Base-by-base conservation (phyloP, 35 echinoderm and acorn worm species). In the Amphiura filiformis region DNA sequence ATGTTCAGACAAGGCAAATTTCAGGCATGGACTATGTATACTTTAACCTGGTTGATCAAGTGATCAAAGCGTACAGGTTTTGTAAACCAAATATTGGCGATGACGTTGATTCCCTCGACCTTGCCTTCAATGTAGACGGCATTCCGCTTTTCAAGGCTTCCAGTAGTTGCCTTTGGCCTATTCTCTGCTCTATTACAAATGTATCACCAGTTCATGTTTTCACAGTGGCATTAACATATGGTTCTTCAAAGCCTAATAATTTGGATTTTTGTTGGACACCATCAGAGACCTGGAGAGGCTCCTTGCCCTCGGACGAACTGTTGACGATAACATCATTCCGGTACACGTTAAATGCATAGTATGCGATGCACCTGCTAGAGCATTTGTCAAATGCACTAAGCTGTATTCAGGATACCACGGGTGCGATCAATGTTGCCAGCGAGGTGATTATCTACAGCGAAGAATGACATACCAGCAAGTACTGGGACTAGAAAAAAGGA, bases 361-460 rank as follows among this genome's bases (percentile, higher is more conserved):
- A 32, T 94, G 92, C 82, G 88, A 94, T 41, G 90, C 83, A 23
- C 92, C 88, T 34, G 93, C 88, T 57, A 44, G 88, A 0, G 89
- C 93, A 28, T 87, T 91, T 36, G 47, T 94, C 7, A 94, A 91
- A 81, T 44, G 75, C 12, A 37, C 56, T 17, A 91, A 94, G 57
- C 79, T 83, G 1, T 88, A 94, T 81, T 77, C 13, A 37, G 93
- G 93, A 26, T 94, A 91, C 47, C 13, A 38, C n/a, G 88, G 93
- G 0, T 94, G 93, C 91, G 93, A 94, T 37, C 86, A 79, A 38
- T 94, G 93, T 80, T 83, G 36, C 2, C 84, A 87, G n/a, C 0
- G 32, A 82, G 84, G 93, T 0, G 57, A 84, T 1, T 88, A 90
- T 44, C 2, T 36, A 36, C 34, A 64, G 17, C 79, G 49, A 0